Evolutionary conservation across 2,113 vertebrate genomes (phyloP), one percentile per base, ranked within the genome.

Genomic region (Blennius ocellaris): DNA sequence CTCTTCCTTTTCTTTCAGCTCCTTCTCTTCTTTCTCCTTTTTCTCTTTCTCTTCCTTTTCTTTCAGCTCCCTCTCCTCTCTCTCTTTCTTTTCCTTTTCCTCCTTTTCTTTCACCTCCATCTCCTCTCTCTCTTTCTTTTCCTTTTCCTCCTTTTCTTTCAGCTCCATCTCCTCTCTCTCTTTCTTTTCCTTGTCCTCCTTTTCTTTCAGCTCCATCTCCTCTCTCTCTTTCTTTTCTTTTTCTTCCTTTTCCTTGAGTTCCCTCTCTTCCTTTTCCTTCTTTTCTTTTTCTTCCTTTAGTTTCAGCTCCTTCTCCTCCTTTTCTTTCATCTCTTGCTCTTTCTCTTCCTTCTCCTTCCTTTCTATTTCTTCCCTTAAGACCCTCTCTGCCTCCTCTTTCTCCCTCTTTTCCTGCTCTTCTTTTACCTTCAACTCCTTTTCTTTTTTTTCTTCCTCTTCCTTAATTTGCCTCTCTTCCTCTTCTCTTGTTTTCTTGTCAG

Each of bases 351-450:
- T 14, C 39, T 41, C 36, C 17, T 45, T 7, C n/a, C 14, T 47
- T 16, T 62, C 43, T 40, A 15, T 36, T 10, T 57, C 61, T 45
- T 65, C 41, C 16, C 49, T 51, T 15, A 21, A 8, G 17, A 8
- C 6, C 5, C 43, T 43, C 47, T 39, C 15, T 3, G 14, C 38
- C 38, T 50, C 50, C 66, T 56, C 39, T 51, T 51, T 57, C 7
- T 36, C 36, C 45, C 45, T 66, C 38, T 7, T 67, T 61, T 63
- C 41, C 6, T 30, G 56, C 10, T 52, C 21, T 30, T 73, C 94
- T 91, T 30, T 91, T 87, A 45, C 93, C 88, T 54, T 93, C 21
- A 30, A 30, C 89, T 5, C 89, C 88, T 52, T 93, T 88, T 77
- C 93, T 91, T 16, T 70, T 48, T n/a, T 51, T 54, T 77, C 81